Percentiles rank a stretch among this genome's conserved stretches.
Conservation (phyloP, 2,888 invertebrate genomes). For the Idaea straminata region DNA sequence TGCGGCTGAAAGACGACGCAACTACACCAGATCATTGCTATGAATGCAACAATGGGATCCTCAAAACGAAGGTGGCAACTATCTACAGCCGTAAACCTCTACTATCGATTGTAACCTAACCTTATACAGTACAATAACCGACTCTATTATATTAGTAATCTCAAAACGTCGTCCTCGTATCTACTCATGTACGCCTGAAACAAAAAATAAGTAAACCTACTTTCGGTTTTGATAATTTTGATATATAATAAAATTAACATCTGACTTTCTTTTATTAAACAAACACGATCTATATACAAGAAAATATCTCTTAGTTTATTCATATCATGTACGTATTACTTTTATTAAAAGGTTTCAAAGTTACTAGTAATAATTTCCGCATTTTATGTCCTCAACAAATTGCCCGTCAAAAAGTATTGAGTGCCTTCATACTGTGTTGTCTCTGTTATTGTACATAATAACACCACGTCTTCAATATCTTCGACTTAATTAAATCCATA, state of each 20-base stretch:
- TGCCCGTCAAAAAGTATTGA: constrained; percentile 49
- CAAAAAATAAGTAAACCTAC: constrained; percentile 15
- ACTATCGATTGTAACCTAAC: constrained; percentile 50
- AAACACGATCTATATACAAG: background rate
- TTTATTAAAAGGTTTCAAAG: constrained; percentile 38
- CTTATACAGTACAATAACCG: constrained; percentile 28
- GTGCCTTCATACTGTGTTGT: constrained; percentile 51
- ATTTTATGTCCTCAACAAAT: constrained; percentile 63
- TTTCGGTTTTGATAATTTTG: background rate
- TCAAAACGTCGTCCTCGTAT: constrained; percentile 25
- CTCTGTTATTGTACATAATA: constrained; percentile 19
- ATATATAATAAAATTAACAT: background rate
- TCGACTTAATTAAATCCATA: background rate
- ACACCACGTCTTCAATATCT: background rate
- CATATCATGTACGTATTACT: background rate
- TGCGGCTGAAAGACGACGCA: constrained; percentile 73
- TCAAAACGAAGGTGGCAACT: constrained; percentile 73
- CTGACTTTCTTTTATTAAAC: background rate
- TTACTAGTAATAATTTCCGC: constrained; percentile 49
- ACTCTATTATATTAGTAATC: constrained; percentile 22
- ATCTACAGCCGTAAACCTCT: constrained; percentile 64
- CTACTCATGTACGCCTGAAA: constrained; percentile 18
- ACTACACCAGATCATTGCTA: constrained; percentile 71
- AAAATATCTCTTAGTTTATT: background rate
- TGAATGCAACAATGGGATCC: constrained; percentile 77